Evolutionary conservation across 2,113 vertebrate genomes (phyloP).

Genomic region (Carettochelys insculpta): DNA sequence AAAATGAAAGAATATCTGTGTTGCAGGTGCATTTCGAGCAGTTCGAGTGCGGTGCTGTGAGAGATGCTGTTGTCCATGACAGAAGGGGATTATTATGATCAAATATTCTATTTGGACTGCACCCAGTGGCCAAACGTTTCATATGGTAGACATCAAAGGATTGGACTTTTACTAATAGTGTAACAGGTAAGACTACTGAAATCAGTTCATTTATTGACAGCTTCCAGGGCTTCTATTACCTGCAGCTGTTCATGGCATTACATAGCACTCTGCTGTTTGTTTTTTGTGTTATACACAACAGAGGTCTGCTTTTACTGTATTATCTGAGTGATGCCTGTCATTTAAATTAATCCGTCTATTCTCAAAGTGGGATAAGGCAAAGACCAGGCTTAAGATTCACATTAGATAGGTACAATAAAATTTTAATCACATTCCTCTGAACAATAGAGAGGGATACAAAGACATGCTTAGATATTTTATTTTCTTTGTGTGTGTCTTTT

Average conservation of each 20-base stretch:
- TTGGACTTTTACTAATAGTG: conserved; percentile 67
- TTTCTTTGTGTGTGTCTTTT: background rate
- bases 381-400: background rate
- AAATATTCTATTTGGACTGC: conserved; percentile 69
- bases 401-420: background rate
- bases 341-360: conserved; percentile 16
- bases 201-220: background rate
- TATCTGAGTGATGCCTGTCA: background rate
- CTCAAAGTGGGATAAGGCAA: background rate
- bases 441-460: background rate
- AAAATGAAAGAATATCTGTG: conserved; percentile 53
- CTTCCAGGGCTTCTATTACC: conserved; percentile 1
- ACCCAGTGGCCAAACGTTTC: conserved; percentile 64
- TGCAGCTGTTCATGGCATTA: background rate
- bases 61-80: conserved; percentile 69
- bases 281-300: conserved; percentile 15
- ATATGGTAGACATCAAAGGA: conserved; percentile 45
- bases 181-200: conserved; percentile 68
- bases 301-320: background rate
- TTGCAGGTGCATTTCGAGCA: conserved; percentile 70
- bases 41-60: conserved; percentile 61
- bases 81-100: conserved; percentile 72
- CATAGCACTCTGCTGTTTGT: background rate
- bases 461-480: background rate
- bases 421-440: background rate